Evolutionary conservation across 2,113 vertebrate species (phyloP).

Genomic region (Polypterus bichir): DNA sequence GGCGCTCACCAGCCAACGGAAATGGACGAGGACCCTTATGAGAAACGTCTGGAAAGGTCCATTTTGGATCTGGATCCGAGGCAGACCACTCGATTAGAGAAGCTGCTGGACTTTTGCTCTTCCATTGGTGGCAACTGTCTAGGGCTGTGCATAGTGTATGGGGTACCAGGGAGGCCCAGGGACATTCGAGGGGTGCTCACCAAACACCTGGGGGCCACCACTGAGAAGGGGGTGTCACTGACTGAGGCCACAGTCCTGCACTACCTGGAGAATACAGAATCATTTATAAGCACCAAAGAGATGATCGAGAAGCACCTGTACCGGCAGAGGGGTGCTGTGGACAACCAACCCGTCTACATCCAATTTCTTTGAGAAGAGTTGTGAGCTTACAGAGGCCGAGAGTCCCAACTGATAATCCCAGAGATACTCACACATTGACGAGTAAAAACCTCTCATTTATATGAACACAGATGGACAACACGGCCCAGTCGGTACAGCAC

Average conservation of each 20-base stretch:
- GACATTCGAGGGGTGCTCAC: slow-evolving; percentile 1
- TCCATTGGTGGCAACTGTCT: slow-evolving; percentile 1
- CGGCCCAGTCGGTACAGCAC: too few species aligned
- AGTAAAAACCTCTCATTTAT: too few species aligned
- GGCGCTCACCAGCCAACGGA: not conserved
- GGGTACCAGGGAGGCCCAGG: not conserved
- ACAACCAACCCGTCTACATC: not conserved
- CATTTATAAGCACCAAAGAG: not conserved
- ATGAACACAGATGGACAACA: too few species aligned
- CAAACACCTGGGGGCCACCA: not conserved
- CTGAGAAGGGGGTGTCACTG: not conserved
- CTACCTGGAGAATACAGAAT: not conserved
- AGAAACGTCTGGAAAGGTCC: not conserved
- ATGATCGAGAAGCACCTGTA: not conserved
- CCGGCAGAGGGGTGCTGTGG: not conserved
- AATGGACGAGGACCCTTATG: slow-evolving; percentile 5
- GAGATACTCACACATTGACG: too few species aligned
- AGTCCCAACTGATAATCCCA: too few species aligned
- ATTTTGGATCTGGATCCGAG: not conserved
- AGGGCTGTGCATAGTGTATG: slow-evolving; percentile 1
- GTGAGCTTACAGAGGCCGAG: too few species aligned
- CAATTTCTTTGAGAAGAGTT: not conserved
- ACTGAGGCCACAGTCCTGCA: not conserved
- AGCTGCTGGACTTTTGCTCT: not conserved
- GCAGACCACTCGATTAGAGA: not conserved